phyloP scores from a whole-genome alignment of 2,797 vertebrate species.

The Philypnodon macrostomus region DNA sequence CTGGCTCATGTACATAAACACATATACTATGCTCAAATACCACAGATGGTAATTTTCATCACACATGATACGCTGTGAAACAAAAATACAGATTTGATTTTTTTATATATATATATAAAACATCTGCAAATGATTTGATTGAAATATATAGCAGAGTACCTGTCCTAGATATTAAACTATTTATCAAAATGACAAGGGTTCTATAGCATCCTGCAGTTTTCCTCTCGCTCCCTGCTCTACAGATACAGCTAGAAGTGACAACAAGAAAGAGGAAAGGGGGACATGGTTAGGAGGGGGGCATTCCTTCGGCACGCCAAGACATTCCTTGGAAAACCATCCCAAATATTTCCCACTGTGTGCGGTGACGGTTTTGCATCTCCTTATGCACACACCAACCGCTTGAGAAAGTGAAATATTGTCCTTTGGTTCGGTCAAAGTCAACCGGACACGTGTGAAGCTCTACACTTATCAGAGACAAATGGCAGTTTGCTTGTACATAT shows the following conservation, averaged over 20 bases:
- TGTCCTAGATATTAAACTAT: not conserved
- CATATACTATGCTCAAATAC: too few species aligned
- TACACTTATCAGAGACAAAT: slow-evolving; percentile 14
- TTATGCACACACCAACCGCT: slow-evolving; percentile 41
- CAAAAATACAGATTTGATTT: not conserved
- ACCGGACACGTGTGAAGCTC: slow-evolving; percentile 15
- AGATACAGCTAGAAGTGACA: slow-evolving; percentile 45
- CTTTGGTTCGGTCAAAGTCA: slow-evolving; percentile 16
- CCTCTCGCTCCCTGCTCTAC: slow-evolving; percentile 22
- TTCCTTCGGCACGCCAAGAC: slow-evolving; percentile 81
- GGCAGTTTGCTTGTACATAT: slow-evolving; percentile 5
- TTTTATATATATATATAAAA: too few species aligned
- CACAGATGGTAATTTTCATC: not conserved
- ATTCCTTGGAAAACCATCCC: slow-evolving; percentile 83
- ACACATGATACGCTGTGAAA: not conserved
- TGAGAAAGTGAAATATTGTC: slow-evolving; percentile 26
- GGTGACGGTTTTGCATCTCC: slow-evolving; percentile 59
- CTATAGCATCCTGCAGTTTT: slow-evolving; percentile 29
- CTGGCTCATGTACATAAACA: not conserved
- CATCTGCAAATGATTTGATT: too few species aligned
- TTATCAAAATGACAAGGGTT: slow-evolving; percentile 24
- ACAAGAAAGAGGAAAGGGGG: slow-evolving; percentile 30
- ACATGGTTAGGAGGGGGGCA: slow-evolving; percentile 42
- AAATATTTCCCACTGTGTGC: slow-evolving; percentile 79
- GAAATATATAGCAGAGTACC: too few species aligned